Evolutionary conservation across 2,888 invertebrate genomes (phyloP), one percentile per base, ranked within the genome.

Genomic region (Apotomis capreana): DNA sequence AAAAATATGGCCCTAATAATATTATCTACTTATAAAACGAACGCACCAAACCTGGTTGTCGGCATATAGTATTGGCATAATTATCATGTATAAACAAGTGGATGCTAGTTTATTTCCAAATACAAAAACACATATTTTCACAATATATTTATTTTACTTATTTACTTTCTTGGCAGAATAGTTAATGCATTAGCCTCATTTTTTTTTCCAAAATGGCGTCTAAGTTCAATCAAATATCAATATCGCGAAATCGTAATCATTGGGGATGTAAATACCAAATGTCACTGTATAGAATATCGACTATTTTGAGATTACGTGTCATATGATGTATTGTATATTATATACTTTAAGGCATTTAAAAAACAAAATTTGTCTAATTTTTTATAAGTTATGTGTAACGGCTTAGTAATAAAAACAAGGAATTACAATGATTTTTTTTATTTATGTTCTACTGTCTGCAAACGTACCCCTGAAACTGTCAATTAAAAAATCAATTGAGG

Each of bases 331-430:
- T 73, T 76, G 74, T 77, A 73, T 79, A 79, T 77, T 78, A 78
- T 79, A 80, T 70, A 78, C 67, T 64, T 78, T 81, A 80, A 78
- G 79, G 79, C 77, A 82, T 84, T 80, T 81, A 81, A 80, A 78
- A 80, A 79, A 80, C 78, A 77, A 79, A 76, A 77, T 81, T 84
- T 84, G 83, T 84, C 80, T 82, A 81, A 80, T 81, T 83, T 87
- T 89, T 85, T 86, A 84, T 87, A 87, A 85, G 86, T 89, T 89
- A 87, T 83, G 82, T 89, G 85, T 90, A 90, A 87, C 84, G 81
- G 81, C 87, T 85, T 89, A 87, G 86, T 86, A 90, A 88, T 90
- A 90, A 87, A 89, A 80, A 81, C 81, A 87, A 89, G 84, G 83
- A 85, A 82, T 81, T 78, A 84, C 77, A 81, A 79, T 73, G 76